Conservation (phyloP, 2,113 vertebrate species). For the Megaptera novaeangliae region DNA sequence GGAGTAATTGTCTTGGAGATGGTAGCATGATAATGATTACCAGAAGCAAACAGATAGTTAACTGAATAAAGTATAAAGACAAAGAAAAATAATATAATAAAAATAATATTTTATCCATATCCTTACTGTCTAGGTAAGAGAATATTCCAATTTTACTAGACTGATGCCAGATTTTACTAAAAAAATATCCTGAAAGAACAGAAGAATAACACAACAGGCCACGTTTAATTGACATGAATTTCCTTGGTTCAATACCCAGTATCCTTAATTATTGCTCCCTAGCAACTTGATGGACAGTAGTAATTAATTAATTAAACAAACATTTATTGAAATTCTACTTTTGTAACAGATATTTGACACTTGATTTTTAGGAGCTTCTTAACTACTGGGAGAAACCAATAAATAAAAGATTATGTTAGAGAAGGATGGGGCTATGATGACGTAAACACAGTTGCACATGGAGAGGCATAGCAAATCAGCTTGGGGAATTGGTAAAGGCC, state of each 20-base stretch:
- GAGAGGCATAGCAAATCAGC: neutral
- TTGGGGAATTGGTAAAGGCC: neutral
- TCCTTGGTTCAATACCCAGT: neutral
- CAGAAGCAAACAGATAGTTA: neutral
- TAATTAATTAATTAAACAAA: neutral
- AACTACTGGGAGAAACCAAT: neutral
- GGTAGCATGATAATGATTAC: neutral
- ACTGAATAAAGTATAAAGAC: neutral
- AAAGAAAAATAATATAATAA: neutral
- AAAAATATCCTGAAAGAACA: neutral
- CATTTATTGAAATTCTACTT: constrained; percentile 10
- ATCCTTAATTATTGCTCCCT: neutral
- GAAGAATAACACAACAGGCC: neutral
- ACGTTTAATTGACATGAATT: neutral
- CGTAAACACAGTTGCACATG: neutral
- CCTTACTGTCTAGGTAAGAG: neutral
- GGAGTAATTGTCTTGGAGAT: neutral
- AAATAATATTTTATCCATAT: neutral
- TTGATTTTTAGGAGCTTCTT: neutral
- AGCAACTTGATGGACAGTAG: neutral
- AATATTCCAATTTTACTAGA: neutral
- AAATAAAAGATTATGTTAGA: neutral
- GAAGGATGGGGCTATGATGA: neutral
- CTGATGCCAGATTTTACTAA: neutral
- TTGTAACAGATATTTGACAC: neutral